phyloP scores from a whole-genome alignment of 2,888 invertebrate species.

The Ceramica pisi region DNA sequence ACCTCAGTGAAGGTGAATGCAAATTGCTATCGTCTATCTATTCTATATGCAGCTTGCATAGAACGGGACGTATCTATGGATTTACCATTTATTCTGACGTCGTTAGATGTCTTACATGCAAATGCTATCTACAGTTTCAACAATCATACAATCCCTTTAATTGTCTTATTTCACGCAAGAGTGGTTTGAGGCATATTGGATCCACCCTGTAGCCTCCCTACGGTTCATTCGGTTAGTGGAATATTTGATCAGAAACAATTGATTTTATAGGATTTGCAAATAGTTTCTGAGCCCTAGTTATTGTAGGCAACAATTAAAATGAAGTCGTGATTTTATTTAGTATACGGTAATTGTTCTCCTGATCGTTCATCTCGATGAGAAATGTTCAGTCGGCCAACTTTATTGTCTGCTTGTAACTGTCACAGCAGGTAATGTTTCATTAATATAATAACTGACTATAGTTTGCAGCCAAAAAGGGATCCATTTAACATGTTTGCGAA shows the following conservation, averaged over 20 bases:
- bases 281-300: not conserved
- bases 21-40: slow-evolving; percentile 57
- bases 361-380: slow-evolving; percentile 39
- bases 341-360: slow-evolving; percentile 21
- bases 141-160: slow-evolving; percentile 45
- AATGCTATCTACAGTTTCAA: slow-evolving; percentile 22
- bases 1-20: slow-evolving; percentile 62
- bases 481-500: slow-evolving; percentile 3
- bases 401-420: slow-evolving; percentile 34
- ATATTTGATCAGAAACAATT: slow-evolving; percentile 36
- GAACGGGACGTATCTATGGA: slow-evolving; percentile 32
- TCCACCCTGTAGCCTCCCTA: slow-evolving; percentile 28
- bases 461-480: slow-evolving; percentile 21
- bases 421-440: slow-evolving; percentile 24
- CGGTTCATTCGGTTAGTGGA: slow-evolving; percentile 25
- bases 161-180: slow-evolving; percentile 49
- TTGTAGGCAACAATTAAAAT: slow-evolving; percentile 9
- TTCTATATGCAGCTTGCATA: slow-evolving; percentile 39
- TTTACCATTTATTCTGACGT: slow-evolving; percentile 27
- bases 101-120: slow-evolving; percentile 13
- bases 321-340: slow-evolving; percentile 14
- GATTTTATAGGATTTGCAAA: slow-evolving; percentile 36
- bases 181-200: slow-evolving; percentile 18
- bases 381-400: slow-evolving; percentile 19
- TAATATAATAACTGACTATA: slow-evolving; percentile 22